These are phyloP conservation scores for Sparus aurata DNA, from an alignment of 2,797 vertebrate genomes.

Conservation along the genomic window DNA sequence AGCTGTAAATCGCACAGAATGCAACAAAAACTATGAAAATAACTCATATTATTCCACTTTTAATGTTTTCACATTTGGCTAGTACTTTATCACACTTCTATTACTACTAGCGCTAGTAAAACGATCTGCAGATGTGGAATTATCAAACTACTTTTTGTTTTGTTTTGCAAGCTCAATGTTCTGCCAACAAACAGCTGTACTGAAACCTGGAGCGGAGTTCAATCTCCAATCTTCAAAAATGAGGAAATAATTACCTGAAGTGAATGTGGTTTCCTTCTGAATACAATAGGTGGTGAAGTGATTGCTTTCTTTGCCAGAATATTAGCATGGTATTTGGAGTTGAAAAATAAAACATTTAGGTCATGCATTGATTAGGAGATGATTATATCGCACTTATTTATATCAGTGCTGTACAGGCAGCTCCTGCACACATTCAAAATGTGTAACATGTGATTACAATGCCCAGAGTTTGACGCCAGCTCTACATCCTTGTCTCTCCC, in stretches of 20 bases:
- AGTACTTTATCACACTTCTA: not conserved
- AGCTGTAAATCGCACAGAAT: not conserved
- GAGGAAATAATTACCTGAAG: slow-evolving; percentile 45
- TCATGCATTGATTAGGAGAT: slow-evolving; percentile 16
- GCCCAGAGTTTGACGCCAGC: not conserved
- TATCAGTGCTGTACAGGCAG: slow-evolving; percentile 59
- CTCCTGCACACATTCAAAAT: slow-evolving; percentile 28
- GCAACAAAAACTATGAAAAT: not conserved
- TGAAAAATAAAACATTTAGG: slow-evolving; percentile 22
- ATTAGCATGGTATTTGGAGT: slow-evolving; percentile 32
- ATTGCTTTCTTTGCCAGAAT: slow-evolving; percentile 53
- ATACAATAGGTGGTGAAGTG: slow-evolving; percentile 67
- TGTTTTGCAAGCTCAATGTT: no score
- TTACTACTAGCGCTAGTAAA: not conserved
- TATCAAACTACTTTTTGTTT: not conserved
- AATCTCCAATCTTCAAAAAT: slow-evolving; percentile 7
- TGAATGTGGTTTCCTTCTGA: slow-evolving; percentile 39
- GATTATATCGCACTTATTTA: slow-evolving; percentile 37
- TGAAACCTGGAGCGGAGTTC: not conserved
- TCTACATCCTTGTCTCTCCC: not conserved
- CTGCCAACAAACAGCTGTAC: not conserved
- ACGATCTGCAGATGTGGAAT: not conserved
- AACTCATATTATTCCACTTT: not conserved
- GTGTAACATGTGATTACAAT: not conserved
- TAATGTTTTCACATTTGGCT: not conserved